These are phyloP conservation scores for Paralvinella palmiformis DNA, from an alignment of 1,140 invertebrate species.

Conservation along the genomic window DNA sequence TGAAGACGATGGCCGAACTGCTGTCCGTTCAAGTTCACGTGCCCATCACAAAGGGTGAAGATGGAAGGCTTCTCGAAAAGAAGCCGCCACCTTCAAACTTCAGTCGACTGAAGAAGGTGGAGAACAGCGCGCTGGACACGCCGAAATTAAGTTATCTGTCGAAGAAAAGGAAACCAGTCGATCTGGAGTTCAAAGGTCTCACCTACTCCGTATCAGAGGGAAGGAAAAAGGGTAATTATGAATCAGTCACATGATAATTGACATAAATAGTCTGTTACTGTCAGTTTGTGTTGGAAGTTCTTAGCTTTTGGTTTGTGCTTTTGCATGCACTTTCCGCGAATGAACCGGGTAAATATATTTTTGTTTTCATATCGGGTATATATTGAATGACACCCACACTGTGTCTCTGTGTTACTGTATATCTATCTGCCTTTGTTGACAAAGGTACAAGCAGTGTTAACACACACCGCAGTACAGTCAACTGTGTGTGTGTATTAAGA, in stretches of 20 bases:
- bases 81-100: slow-evolving; percentile 5
- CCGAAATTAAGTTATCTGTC: background rate
- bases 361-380: background rate
- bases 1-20: slow-evolving; percentile 43
- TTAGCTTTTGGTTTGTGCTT: background rate
- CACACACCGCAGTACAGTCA: too few relatives aligned
- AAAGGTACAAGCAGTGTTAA: too few relatives aligned
- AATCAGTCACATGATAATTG: background rate
- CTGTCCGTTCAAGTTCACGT: slow-evolving; percentile 42
- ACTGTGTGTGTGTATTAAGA: too few relatives aligned
- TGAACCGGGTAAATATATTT: background rate
- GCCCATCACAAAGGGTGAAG: slow-evolving; percentile 25
- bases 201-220: slow-evolving; percentile 79
- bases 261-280: background rate
- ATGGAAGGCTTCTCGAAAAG: slow-evolving; percentile 19
- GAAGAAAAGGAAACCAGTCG: slow-evolving; percentile 71
- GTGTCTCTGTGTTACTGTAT: background rate
- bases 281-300: background rate
- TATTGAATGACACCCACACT: background rate
- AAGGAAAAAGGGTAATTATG: slow-evolving; percentile 60
- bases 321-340: background rate
- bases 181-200: slow-evolving; percentile 78
- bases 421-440: too few relatives aligned
- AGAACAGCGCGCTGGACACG: slow-evolving; percentile 12
- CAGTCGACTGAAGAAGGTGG: slow-evolving; percentile 20